phyloP scores from a whole-genome alignment of 2,797 vertebrate species.

The Lophius americanus region DNA sequence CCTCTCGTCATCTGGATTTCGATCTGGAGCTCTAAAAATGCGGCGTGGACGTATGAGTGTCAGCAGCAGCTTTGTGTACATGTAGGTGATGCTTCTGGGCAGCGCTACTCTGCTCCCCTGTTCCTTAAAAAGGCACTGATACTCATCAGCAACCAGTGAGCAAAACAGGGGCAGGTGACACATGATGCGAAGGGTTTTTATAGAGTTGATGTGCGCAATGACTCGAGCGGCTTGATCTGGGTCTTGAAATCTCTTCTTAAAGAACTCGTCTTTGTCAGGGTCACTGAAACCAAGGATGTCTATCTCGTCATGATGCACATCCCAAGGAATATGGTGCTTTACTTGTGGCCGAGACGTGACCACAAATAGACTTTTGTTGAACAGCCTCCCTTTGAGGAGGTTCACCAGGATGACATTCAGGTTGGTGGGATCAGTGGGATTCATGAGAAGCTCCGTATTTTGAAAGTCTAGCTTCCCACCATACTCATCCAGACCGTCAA shows the following conservation, averaged over 20 bases:
- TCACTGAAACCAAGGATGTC: conserved; percentile 78
- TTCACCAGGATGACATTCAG: conserved; percentile 72
- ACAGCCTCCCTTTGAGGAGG: conserved; percentile 73
- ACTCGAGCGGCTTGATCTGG: conserved; percentile 63
- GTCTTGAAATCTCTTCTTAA: conserved; percentile 71
- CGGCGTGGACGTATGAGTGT: conserved; percentile 44
- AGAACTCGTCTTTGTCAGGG: conserved; percentile 73
- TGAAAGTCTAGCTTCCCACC: conserved; percentile 60
- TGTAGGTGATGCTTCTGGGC: conserved; percentile 69
- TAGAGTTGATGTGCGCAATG: conserved; percentile 63
- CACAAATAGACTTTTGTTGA: conserved; percentile 46
- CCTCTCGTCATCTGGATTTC: conserved; percentile 17
- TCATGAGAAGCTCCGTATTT: conserved; percentile 44
- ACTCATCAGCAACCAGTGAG: conserved; percentile 60
- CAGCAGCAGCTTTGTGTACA: conserved; percentile 78
- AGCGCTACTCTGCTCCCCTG: conserved; percentile 28
- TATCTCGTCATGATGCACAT: conserved; percentile 47
- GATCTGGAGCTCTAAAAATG: conserved; percentile 15
- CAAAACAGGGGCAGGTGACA: conserved; percentile 82
- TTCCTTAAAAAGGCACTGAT: conserved; percentile 46
- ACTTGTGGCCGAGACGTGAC: conserved; percentile 62
- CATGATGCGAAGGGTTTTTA: conserved; percentile 79
- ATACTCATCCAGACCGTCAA: conserved; percentile 82
- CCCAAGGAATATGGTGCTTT: conserved; percentile 57
- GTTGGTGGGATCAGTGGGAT: conserved; percentile 14